Percentiles rank a stretch among this genome's conserved stretches.
These are phyloP conservation scores for Sus cebifrons DNA, from an alignment of 2,797 vertebrate genomes.

Conservation along the genomic window DNA sequence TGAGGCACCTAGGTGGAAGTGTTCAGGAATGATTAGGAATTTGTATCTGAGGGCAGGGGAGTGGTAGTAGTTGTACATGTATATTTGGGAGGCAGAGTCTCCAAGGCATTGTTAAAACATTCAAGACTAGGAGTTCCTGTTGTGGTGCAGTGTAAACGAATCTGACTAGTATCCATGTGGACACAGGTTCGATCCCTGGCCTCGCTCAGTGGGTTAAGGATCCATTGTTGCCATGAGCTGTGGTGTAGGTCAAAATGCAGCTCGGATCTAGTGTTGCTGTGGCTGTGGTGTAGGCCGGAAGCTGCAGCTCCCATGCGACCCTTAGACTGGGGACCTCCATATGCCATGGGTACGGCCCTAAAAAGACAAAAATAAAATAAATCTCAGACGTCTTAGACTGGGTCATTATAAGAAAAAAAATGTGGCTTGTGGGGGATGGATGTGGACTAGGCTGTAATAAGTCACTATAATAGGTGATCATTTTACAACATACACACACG, in stretches of 20 bases:
- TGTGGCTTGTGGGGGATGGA: accelerated
- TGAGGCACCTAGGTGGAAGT: background rate
- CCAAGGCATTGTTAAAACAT: background rate
- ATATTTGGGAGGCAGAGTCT: background rate
- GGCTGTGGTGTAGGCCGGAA: too few species aligned
- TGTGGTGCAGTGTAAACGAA: too few species aligned
- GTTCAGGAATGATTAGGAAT: background rate
- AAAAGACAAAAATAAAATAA: too few species aligned
- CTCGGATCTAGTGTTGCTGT: too few species aligned
- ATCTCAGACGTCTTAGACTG: background rate
- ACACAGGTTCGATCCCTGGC: too few species aligned
- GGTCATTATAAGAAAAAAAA: background rate
- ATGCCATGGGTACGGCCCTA: too few species aligned
- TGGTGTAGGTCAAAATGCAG: too few species aligned
- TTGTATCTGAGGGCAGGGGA: background rate
- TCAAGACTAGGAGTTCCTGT: background rate
- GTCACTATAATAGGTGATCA: background rate
- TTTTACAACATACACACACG: background rate
- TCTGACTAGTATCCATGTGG: too few species aligned
- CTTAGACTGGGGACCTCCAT: too few species aligned
- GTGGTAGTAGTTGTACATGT: background rate
- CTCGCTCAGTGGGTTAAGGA: too few species aligned
- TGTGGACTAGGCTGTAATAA: background rate
- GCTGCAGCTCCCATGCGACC: too few species aligned
- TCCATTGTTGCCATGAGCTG: too few species aligned